phyloP scores from a whole-genome alignment of 2,888 invertebrate species.

The Netelia virgata region DNA sequence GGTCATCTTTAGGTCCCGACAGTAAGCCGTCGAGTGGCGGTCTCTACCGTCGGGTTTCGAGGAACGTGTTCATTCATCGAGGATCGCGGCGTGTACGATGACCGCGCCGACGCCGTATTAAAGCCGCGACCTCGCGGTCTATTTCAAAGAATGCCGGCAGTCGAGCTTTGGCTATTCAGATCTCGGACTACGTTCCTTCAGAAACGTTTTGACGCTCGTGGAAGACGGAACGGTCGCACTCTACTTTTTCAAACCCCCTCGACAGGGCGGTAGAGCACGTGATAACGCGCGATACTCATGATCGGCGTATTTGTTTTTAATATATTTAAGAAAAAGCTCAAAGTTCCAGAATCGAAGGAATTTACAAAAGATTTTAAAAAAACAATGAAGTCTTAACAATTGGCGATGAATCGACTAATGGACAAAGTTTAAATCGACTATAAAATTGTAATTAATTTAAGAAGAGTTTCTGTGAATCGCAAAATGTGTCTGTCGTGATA shows the following conservation, averaged over 20 bases:
- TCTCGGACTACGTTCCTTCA: slow-evolving; percentile 48
- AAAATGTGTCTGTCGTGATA: neutral
- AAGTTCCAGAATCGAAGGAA: neutral
- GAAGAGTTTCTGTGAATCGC: neutral
- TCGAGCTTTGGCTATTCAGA: slow-evolving; percentile 41
- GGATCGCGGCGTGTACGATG: slow-evolving; percentile 41
- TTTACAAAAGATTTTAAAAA: neutral
- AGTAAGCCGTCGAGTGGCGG: neutral
- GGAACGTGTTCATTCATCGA: neutral
- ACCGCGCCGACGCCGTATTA: slow-evolving; percentile 53
- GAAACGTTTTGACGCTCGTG: slow-evolving; percentile 59
- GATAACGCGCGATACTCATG: slow-evolving; percentile 28
- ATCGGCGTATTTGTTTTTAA: neutral
- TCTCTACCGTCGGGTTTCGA: neutral
- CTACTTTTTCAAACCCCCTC: neutral
- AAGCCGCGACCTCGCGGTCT: slow-evolving; percentile 54
- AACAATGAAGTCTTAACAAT: neutral
- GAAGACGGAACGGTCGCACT: slow-evolving; percentile 41
- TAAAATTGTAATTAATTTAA: neutral
- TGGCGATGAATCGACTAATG: neutral
- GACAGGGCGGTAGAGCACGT: slow-evolving; percentile 39
- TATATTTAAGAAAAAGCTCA: neutral
- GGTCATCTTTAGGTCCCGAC: too few relatives aligned
- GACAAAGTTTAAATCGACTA: neutral
- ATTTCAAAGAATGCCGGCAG: slow-evolving; percentile 60